Base-by-base conservation (phyloP, 2,888 invertebrate genomes). In the Slavum lentiscoides region DNA sequence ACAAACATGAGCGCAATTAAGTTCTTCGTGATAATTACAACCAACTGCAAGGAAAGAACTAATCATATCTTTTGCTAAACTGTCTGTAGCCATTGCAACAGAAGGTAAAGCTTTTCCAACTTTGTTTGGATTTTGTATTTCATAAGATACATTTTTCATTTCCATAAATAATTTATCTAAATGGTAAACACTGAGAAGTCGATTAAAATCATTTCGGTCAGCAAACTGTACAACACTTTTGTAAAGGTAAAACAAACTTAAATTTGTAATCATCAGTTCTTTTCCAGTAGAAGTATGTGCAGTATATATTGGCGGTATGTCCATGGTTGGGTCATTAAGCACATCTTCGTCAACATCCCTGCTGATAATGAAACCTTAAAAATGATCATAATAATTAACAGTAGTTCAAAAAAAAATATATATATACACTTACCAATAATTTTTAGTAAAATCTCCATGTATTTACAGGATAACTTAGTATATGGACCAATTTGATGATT, bases 91-190 rank as follows among this genome's bases (percentile, higher is more conserved):
- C 55, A 80, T 43, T 39, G 80, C 70, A 72, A 80, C 70, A 13
- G 80, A 72, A 58, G 80, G 80, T 55, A 80, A 39, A 64, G 70
- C 70, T 11, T 23, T 23, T 4, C 19, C 62, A 39, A 17, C 8
- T 55, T 9, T 49, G 0, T n/a, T 21, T 8, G 21, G 62, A 64
- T 70, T 6, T 58, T 19, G 4, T 39, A 15, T 19, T 0, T 62
- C 13, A 64, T 64, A 13, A 55, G 55, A 70, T 43, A 23, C 64
- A 55, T 80, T 80, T 64, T 80, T 80, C 19, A 80, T 6, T 64
- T 80, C 43, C 62, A 70, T 72, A 19, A 80, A 70, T 66, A 80
- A 21, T 55, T 77, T 77, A 55, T 77, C 77, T 19, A 77, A 77
- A 55, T 77, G 77, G 19, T 55, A 77, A 37, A 77, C 77, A 11